Percentiles rank a stretch among this genome's conserved stretches.
Conservation (phyloP, 2,888 invertebrate genomes). For the Caenorhabditis sp. region DNA sequence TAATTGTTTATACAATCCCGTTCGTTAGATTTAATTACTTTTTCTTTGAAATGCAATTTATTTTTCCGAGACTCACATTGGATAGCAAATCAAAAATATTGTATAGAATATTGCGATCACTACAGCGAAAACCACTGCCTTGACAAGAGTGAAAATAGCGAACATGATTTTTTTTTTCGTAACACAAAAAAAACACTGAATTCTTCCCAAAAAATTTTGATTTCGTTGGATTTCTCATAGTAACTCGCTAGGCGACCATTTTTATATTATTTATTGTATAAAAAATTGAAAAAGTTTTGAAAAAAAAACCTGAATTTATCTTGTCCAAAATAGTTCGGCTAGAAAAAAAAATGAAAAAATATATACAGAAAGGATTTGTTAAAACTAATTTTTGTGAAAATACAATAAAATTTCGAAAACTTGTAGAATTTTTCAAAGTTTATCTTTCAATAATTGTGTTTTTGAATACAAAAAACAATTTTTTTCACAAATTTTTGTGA, state of each 20-base stretch:
- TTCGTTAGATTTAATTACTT: too few species aligned
- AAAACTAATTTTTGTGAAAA: too few species aligned
- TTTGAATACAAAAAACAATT: too few species aligned
- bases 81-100: not conserved
- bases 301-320: too few species aligned
- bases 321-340: too few species aligned
- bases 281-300: not conserved
- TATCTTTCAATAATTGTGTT: too few species aligned
- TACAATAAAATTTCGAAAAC: too few species aligned
- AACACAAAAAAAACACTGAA: too few species aligned
- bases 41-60: not conserved
- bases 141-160: not conserved
- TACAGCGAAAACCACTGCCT: not conserved
- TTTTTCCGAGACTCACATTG: not conserved
- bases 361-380: too few species aligned
- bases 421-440: too few species aligned
- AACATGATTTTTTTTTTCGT: not conserved
- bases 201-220: not conserved
- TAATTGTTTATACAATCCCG: not conserved
- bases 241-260: not conserved
- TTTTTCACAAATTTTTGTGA: too few species aligned
- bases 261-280: not conserved
- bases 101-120: not conserved
- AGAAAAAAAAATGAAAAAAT: too few species aligned
- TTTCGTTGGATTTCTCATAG: not conserved